These are phyloP conservation scores for Turritopsis rubra DNA, from an alignment of 30 jellyfish, hydroid and myxozoan genomes.

Conservation along the genomic window DNA sequence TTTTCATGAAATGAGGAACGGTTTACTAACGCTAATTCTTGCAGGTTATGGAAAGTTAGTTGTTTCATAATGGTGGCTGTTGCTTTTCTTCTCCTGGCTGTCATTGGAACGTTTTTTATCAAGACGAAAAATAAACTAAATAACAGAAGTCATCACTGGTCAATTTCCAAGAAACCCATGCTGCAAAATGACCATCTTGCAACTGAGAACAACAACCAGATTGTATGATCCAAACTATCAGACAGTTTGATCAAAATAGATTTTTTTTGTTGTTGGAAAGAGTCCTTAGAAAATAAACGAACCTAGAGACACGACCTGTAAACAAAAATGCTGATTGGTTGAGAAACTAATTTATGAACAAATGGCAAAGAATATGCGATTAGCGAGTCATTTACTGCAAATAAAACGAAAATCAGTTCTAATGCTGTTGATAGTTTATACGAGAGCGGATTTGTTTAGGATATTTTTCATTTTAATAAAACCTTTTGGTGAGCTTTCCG, in stretches of 20 bases:
- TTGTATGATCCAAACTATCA: neutral
- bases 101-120: constrained; percentile 9
- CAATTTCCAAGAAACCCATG: constrained; percentile 25
- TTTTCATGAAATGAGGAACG: neutral
- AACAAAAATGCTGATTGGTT: too few species aligned
- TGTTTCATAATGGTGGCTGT: constrained; percentile 29
- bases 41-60: constrained; percentile 31
- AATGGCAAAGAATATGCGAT: too few species aligned
- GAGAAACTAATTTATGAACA: neutral
- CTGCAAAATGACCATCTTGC: constrained; percentile 4
- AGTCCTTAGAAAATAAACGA: neutral
- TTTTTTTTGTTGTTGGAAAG: neutral
- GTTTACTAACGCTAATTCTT: neutral
- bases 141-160: constrained; percentile 13
- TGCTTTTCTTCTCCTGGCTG: constrained; percentile 11
- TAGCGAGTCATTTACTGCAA: neutral
- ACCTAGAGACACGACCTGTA: too few species aligned
- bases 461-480: too few species aligned
- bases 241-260: constrained; percentile 1
- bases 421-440: neutral
- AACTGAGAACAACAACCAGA: constrained; percentile 13
- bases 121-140: neutral
- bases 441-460: neutral
- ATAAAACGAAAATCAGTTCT: neutral
- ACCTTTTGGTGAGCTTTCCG: neutral